phyloP scores from a whole-genome alignment of 2,888 invertebrate species.

The Unio delphinus region DNA sequence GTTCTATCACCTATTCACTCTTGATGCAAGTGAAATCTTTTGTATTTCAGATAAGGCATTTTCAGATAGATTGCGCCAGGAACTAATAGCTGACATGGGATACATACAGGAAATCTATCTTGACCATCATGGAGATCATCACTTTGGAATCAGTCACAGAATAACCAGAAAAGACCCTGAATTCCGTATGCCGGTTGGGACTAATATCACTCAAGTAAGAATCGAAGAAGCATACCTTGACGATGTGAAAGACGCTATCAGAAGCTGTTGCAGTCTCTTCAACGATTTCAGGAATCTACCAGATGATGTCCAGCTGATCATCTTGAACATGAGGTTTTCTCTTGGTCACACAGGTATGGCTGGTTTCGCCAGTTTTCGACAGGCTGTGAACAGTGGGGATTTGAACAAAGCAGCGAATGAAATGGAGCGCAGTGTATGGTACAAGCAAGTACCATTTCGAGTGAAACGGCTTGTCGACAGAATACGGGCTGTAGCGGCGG shows the following conservation, averaged over 20 bases:
- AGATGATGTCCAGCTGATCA: conserved; percentile 10
- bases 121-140: conserved; percentile 2
- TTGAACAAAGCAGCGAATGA: conserved; percentile 13
- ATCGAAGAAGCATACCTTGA: conserved; percentile 4
- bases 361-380: conserved; percentile 5
- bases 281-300: conserved; percentile 1
- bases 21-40: too few species aligned
- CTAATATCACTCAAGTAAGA: conserved; percentile 2
- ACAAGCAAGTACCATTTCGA: conserved; percentile 10
- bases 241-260: conserved; percentile 2
- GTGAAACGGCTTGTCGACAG: conserved; percentile 8
- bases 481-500: conserved; percentile 4
- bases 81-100: conserved; percentile 7
- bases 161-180: conserved; percentile 9
- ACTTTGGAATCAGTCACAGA: conserved; percentile 16
- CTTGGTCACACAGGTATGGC: conserved; percentile 6
- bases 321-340: conserved; percentile 15
- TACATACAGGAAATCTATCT: conserved; percentile 6
- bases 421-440: conserved; percentile 13
- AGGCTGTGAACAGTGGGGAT: conserved; percentile 7
- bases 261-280: neutral
- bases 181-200: conserved; percentile 5
- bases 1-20: too few species aligned
- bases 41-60: too few species aligned
- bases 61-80: too few species aligned